These are phyloP conservation scores for Polydesmus complanatus DNA, from an alignment of 2,888 invertebrate species.

Conservation along the genomic window DNA sequence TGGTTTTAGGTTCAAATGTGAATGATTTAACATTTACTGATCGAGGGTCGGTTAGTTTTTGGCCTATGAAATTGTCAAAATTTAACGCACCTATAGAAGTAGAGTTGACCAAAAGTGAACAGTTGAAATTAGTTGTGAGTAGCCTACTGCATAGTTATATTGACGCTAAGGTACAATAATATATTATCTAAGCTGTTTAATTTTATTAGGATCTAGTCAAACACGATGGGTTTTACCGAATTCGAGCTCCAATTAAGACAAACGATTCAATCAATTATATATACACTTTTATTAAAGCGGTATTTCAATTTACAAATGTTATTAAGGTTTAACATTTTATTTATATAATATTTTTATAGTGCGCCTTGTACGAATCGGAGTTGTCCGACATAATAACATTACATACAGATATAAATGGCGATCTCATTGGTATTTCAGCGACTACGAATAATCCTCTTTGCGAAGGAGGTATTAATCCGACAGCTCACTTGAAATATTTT, in stretches of 20 bases:
- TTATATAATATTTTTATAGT: constrained; percentile 39
- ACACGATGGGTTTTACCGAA: neutral
- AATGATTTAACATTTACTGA: no score
- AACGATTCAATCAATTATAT: neutral
- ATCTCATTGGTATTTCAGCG: constrained; percentile 44
- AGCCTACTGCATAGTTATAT: no score
- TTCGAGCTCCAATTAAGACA: neutral
- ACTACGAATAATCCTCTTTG: constrained; percentile 34
- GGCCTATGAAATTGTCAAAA: neutral
- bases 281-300: constrained; percentile 1
- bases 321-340: neutral
- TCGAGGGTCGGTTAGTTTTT: neutral
- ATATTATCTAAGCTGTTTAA: neutral
- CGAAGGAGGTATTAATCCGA: constrained; percentile 22
- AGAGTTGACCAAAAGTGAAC: neutral
- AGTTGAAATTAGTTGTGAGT: constrained; percentile 2
- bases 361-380: constrained; percentile 57
- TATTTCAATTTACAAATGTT: neutral
- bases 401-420: constrained; percentile 63
- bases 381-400: constrained; percentile 64
- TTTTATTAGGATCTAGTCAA: neutral
- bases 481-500: constrained; percentile 35
- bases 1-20: no score
- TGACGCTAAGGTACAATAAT: no score
- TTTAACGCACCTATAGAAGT: constrained; percentile 1